These are phyloP conservation scores for Monochamus alternatus DNA, from an alignment of 2,888 invertebrate genomes.

Conservation along the genomic window DNA sequence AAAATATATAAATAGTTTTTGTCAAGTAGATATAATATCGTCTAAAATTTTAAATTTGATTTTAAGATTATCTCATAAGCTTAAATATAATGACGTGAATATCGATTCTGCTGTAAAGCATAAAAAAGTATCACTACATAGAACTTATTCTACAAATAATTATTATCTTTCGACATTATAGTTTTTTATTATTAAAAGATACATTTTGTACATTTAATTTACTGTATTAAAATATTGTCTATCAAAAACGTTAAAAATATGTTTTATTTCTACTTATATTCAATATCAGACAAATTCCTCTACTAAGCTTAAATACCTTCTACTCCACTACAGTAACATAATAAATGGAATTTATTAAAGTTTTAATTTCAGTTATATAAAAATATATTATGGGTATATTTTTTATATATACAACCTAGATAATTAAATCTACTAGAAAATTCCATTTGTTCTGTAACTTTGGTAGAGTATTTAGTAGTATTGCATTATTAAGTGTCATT, in stretches of 20 bases:
- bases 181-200: constrained; percentile 5
- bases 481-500: constrained; percentile 23
- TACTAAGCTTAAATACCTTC: constrained; percentile 15
- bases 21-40: too few species aligned
- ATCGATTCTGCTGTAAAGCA: too few species aligned
- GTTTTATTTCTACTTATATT: neutral
- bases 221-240: neutral
- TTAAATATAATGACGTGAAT: too few species aligned
- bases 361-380: neutral
- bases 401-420: neutral
- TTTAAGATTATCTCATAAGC: too few species aligned
- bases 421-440: neutral
- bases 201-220: constrained; percentile 27
- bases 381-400: neutral
- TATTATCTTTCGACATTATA: neutral
- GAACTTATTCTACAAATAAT: too few species aligned
- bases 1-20: too few species aligned
- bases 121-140: too few species aligned
- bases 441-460: neutral
- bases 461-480: constrained; percentile 20
- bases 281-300: constrained; percentile 19
- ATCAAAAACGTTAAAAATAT: constrained; percentile 16
- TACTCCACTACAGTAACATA: neutral
- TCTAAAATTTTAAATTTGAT: too few species aligned
- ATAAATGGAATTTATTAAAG: neutral